Evolutionary conservation across 2,113 vertebrate species (phyloP).

Genomic region (Clinocottus analis): DNA sequence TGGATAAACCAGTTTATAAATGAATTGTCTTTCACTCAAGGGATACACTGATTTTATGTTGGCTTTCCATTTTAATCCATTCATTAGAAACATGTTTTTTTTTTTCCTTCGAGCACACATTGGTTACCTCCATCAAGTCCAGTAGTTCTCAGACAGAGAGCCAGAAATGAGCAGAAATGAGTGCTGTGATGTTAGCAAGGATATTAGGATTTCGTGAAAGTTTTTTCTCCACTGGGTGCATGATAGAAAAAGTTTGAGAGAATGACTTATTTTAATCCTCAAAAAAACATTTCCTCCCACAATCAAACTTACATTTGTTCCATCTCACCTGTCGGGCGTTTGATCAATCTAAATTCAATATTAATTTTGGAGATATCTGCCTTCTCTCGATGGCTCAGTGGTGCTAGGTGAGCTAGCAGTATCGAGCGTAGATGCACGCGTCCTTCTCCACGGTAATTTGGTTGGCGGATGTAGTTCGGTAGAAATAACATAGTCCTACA

Average conservation of each 20-base stretch:
- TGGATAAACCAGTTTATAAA: slow-evolving; percentile 33
- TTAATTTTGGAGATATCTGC: no score
- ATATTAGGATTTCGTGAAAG: not conserved
- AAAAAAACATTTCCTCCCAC: no score
- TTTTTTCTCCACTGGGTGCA: not conserved
- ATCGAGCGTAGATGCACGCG: no score
- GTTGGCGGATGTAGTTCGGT: no score
- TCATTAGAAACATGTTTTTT: not conserved
- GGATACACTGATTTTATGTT: slow-evolving; percentile 12
- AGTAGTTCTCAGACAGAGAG: not conserved
- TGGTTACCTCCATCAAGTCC: not conserved
- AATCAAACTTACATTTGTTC: no score
- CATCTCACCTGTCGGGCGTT: no score
- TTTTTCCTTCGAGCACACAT: not conserved
- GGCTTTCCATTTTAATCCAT: slow-evolving; percentile 17
- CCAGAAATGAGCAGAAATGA: not conserved
- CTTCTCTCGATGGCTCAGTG: no score
- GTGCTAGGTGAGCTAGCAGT: no score
- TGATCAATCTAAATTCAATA: no score
- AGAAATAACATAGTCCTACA: no score
- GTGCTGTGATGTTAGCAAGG: not conserved
- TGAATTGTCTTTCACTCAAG: slow-evolving; percentile 23
- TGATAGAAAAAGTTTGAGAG: not conserved
- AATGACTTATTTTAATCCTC: not conserved
- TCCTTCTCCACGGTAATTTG: no score